Evolutionary conservation across 1,140 invertebrate species (phyloP).

Genomic region (Pomacea maculata): DNA sequence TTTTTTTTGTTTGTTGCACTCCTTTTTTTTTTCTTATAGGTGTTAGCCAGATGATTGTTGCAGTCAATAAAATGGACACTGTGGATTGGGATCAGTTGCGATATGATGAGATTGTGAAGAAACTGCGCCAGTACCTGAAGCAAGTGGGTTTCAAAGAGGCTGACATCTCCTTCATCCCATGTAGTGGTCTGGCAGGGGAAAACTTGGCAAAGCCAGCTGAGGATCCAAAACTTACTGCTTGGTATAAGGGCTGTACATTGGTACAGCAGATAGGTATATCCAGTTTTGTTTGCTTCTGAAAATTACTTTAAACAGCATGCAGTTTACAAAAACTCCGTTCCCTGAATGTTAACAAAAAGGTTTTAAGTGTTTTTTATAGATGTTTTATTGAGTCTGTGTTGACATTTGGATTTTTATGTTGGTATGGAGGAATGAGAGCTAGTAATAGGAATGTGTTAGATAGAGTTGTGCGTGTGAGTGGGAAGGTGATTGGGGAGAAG

Average conservation of each 20-base stretch:
- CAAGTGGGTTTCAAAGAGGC: slow-evolving; percentile 89
- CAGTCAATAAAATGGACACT: slow-evolving; percentile 70
- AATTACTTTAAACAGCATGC: too few species aligned
- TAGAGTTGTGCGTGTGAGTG: too few species aligned
- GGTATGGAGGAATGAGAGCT: too few species aligned
- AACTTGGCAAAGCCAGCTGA: slow-evolving; percentile 82
- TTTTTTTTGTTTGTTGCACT: background rate
- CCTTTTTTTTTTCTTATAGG: slow-evolving; percentile 64
- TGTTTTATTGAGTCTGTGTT: too few species aligned
- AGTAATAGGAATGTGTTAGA: too few species aligned
- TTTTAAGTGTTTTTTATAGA: too few species aligned
- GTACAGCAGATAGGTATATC: slow-evolving; percentile 81
- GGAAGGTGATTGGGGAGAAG: too few species aligned
- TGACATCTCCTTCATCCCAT: slow-evolving; percentile 92
- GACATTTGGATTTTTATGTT: too few species aligned
- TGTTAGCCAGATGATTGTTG: slow-evolving; percentile 80
- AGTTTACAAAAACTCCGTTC: too few species aligned
- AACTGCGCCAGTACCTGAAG: slow-evolving; percentile 88
- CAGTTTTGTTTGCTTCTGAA: too few species aligned
- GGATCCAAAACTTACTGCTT: slow-evolving; percentile 75
- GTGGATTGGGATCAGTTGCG: slow-evolving; percentile 73
- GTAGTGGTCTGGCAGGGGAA: slow-evolving; percentile 93
- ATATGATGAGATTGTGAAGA: slow-evolving; percentile 87
- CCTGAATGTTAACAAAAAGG: too few species aligned
- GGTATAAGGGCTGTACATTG: slow-evolving; percentile 87